Base-by-base conservation (phyloP, 2,888 invertebrate genomes). In the Idaea straminata region DNA sequence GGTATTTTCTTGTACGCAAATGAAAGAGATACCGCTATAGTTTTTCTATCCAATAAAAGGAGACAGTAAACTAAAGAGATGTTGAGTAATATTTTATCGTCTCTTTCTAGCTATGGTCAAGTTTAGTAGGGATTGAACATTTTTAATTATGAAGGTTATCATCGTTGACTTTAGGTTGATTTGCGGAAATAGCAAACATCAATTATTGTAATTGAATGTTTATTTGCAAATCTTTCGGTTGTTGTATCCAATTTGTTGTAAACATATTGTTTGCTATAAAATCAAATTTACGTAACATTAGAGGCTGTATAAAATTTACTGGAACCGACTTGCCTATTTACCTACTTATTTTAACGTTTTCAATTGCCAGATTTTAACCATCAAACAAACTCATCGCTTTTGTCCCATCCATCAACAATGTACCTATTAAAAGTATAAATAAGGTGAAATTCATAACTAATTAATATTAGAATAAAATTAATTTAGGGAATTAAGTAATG, bases 1-100 rank as follows among this genome's bases (percentile, higher is more conserved):
- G 84, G 83, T 79, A 83, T 86, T 88, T 65, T 87, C 87, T 85
- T 85, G 85, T 89, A 87, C 84, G 84, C 85, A 88, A 88, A 88
- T 82, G 89, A 88, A 91, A 78, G 91, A 84, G 90, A 91, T 80
- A 78, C 74, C 76, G 74, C 72, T 86, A 90, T 83, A 69, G 81
- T 77, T 83, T 85, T 82, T 82, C 82, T 80, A 77, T 80, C 68
- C 73, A 71, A 65, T 72, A 80, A 85, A 89, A 77, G 64, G 85
- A 83, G 88, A 89, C 71, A 74, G 74, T 70, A 71, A 71, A 76
- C 79, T 69, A 64, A 77, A 69, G 74, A 78, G 47, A 77, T 75
- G 64, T 64, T 72, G 64, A 61, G 83, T 75, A 81, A 83, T 71
- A 73, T 78, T 79, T 68, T 66, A 63, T 67, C 74, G 71, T 83